A percentile compares a stretch with the other conserved stretches of the same genome.
Evolutionary conservation across 2,888 invertebrate species (phyloP).

Genomic region (Lacanobia oleracea): DNA sequence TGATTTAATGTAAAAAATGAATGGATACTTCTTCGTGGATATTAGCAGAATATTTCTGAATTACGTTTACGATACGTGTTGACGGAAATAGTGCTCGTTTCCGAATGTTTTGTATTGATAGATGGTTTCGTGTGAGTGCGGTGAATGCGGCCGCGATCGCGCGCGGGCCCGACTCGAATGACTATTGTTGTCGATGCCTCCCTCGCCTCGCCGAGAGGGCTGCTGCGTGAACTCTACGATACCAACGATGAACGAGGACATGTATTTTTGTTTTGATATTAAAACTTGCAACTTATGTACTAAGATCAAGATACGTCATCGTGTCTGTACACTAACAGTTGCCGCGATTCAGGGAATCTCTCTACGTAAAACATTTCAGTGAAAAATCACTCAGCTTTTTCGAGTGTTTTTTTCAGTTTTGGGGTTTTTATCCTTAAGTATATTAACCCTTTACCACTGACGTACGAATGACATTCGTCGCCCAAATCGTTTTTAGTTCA

Average conservation of each 20-base stretch:
- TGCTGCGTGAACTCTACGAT: constrained; percentile 52
- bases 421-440: background rate
- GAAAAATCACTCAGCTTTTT: background rate
- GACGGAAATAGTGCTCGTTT: constrained; percentile 50
- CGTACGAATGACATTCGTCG: no score
- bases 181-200: constrained; percentile 62
- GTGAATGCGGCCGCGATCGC: constrained; percentile 53
- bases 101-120: constrained; percentile 33
- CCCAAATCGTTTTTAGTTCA: no score
- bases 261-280: constrained; percentile 46
- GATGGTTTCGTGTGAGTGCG: constrained; percentile 21
- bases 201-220: constrained; percentile 60
- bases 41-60: constrained; percentile 31
- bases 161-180: constrained; percentile 63
- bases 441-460: background rate
- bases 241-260: constrained; percentile 22
- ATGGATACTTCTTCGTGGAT: constrained; percentile 16
- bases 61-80: constrained; percentile 35
- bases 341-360: background rate
- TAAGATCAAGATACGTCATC: constrained; percentile 14
- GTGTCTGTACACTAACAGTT: background rate
- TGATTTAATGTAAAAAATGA: constrained; percentile 35
- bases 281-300: constrained; percentile 13
- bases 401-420: background rate
- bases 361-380: background rate